Percentiles rank a stretch among this genome's conserved stretches.
Evolutionary conservation across 2,888 invertebrate genomes (phyloP).

Genomic region (Phyllotreta cruciferae): DNA sequence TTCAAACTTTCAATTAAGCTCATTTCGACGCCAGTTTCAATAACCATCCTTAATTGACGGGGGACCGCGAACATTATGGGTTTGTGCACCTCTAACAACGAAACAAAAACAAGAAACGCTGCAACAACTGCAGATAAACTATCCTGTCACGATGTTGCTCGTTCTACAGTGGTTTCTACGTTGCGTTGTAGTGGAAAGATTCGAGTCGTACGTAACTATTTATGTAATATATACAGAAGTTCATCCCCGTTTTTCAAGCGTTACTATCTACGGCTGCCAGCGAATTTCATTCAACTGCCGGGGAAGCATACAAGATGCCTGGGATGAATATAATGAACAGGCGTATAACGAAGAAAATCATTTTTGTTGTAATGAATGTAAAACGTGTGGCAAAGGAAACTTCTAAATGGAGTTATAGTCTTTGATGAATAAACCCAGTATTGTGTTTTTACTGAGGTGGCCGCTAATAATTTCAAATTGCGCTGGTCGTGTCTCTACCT

Average conservation of each 20-base stretch:
- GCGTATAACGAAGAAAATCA: conserved; percentile 20
- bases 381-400: background rate
- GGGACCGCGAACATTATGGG: conserved; percentile 5
- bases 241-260: conserved; percentile 29
- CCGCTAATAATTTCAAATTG: no score
- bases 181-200: conserved; percentile 27
- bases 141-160: conserved; percentile 33
- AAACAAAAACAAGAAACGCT: conserved; percentile 14
- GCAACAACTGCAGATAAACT: conserved; percentile 31
- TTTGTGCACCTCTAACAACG: conserved; percentile 20
- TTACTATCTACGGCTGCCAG: conserved; percentile 28
- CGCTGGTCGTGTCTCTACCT: no score
- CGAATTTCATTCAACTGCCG: conserved; percentile 24
- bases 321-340: conserved; percentile 21
- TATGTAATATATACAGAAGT: conserved; percentile 37
- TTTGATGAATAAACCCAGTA: background rate
- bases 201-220: conserved; percentile 35
- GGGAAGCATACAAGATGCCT: conserved; percentile 19
- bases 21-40: background rate
- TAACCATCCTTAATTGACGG: conserved; percentile 5
- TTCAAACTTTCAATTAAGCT: background rate
- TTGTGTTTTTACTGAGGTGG: no score
- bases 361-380: conserved; percentile 1
- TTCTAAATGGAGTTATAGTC: background rate
- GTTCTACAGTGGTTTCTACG: background rate